phyloP scores from a whole-genome alignment of 2,113 vertebrate species.

The Edolisoma coerulescens region DNA sequence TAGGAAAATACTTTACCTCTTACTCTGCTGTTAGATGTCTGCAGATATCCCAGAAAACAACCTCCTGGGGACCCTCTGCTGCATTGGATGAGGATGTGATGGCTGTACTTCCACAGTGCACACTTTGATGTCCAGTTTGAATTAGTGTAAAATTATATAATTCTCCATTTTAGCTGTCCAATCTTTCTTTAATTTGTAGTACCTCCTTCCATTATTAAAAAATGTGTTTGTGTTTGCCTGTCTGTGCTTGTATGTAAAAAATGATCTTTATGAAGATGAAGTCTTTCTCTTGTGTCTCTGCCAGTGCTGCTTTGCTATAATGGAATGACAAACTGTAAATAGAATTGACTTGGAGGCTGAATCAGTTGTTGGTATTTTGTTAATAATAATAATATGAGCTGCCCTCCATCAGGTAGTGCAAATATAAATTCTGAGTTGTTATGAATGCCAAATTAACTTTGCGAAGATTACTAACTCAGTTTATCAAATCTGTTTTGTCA shows the following conservation, averaged over 20 bases:
- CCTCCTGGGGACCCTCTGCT: not conserved
- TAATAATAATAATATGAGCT: constrained; percentile 47
- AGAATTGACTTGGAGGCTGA: constrained; percentile 44
- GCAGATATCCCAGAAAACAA: not conserved
- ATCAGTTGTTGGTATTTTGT: constrained; percentile 56
- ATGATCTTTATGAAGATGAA: constrained; percentile 18
- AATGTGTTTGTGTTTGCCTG: constrained; percentile 24
- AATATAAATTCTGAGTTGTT: constrained; percentile 41
- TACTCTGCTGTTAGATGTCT: not conserved
- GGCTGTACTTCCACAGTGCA: not conserved
- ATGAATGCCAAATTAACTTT: constrained; percentile 30
- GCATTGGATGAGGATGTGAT: not conserved
- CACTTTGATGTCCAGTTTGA: not conserved
- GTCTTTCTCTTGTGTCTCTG: constrained; percentile 10
- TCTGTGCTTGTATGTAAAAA: constrained; percentile 25
- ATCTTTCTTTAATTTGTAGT: not conserved
- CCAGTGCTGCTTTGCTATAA: constrained; percentile 45
- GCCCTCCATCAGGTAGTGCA: constrained; percentile 25
- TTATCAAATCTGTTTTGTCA: constrained; percentile 22
- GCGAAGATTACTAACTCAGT: constrained; percentile 6
- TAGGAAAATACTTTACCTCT: not conserved
- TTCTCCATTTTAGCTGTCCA: not conserved
- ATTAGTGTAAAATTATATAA: not conserved
- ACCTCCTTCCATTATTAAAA: constrained; percentile 15
- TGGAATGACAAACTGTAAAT: constrained; percentile 52